These are phyloP conservation scores for Actinia tenebrosa DNA, from an alignment of 64 coral and sea anemone genomes.

Conservation along the genomic window DNA sequence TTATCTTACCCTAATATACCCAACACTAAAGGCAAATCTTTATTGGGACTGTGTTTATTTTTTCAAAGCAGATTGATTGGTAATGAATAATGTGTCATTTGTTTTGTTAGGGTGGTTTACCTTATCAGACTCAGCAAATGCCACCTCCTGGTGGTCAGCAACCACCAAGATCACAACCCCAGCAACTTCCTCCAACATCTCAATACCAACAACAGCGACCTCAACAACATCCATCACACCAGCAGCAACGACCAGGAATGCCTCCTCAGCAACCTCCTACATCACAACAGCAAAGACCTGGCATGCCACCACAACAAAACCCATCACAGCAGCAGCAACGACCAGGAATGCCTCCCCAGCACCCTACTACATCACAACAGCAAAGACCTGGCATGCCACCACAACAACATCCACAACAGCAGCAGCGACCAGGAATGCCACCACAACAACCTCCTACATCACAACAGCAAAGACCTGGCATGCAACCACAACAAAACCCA, in stretches of 20 bases:
- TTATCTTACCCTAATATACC: background rate
- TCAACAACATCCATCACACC: conserved; percentile 16
- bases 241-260: conserved; percentile 21
- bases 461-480: background rate
- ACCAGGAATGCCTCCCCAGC: conserved; percentile 11
- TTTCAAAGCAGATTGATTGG: background rate
- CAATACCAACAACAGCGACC: conserved; percentile 9
- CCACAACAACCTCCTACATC: conserved; percentile 33
- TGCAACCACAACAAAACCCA: conserved; percentile 25
- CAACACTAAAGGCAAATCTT: no score
- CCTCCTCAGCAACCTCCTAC: background rate
- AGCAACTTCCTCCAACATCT: conserved; percentile 13
- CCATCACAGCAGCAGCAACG: background rate
- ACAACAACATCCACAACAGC: background rate
- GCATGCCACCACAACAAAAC: background rate
- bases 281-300: background rate
- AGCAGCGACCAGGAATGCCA: background rate
- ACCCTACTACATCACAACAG: conserved; percentile 21
- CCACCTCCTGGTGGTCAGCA: background rate
- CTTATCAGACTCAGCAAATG: conserved; percentile 15
- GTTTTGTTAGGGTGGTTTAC: background rate
- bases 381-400: conserved; percentile 18
- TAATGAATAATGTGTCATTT: background rate
- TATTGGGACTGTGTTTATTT: background rate
- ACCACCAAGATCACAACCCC: conserved; percentile 17